These are phyloP conservation scores for Drosophila kurseongensis DNA, from an alignment of 1,140 invertebrate genomes.

Conservation along the genomic window DNA sequence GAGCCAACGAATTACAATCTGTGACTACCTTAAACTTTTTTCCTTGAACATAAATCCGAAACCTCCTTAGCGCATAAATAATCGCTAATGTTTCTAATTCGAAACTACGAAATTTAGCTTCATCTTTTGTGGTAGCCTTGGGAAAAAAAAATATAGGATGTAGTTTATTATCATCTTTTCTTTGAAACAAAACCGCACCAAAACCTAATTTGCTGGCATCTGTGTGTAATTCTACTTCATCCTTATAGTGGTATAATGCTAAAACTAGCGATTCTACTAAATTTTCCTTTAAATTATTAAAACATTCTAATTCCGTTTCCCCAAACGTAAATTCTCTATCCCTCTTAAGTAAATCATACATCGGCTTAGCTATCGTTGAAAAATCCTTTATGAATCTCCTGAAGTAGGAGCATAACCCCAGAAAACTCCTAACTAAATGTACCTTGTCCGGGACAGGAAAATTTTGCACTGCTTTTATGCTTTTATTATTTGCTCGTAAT, in stretches of 20 bases:
- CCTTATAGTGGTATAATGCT: conserved; percentile 42
- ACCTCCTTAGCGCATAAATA: not conserved
- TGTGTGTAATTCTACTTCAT: conserved; percentile 2
- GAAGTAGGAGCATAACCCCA: no score
- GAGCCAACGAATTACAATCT: conserved; percentile 1
- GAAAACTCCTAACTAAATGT: conserved; percentile 21
- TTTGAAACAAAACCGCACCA: conserved; percentile 4
- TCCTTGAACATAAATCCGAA: not conserved
- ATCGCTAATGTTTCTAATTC: not conserved
- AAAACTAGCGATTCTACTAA: conserved; percentile 55
- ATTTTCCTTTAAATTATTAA: no score
- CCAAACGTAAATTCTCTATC: no score
- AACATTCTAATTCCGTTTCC: no score
- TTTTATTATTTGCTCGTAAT: not conserved
- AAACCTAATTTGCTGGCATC: no score
- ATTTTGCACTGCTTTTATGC: not conserved
- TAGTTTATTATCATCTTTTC: not conserved
- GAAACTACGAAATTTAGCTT: not conserved
- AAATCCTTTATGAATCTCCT: no score
- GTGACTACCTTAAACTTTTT: not conserved
- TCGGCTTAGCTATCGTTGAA: no score
- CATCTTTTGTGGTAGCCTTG: conserved; percentile 1
- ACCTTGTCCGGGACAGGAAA: not conserved
- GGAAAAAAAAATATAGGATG: not conserved
- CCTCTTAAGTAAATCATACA: no score